Evolutionary conservation across 64 coral and sea anemone species (phyloP).

Genomic region (Cladopsammia gracilis): DNA sequence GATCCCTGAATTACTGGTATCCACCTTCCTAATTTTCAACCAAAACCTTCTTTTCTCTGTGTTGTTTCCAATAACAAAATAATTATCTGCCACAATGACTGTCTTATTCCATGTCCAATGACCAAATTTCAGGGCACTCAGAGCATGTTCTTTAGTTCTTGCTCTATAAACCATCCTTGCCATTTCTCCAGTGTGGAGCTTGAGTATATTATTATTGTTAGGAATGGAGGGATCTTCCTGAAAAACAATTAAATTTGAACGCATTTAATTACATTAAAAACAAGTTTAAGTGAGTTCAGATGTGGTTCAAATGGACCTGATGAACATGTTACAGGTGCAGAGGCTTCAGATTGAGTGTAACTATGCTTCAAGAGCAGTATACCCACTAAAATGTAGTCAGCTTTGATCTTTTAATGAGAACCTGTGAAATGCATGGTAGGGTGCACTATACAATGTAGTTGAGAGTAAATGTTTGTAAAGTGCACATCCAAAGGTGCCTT

Average conservation of each 20-base stretch:
- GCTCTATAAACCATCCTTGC: neutral
- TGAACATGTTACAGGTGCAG: no score
- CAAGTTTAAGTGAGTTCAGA: no score
- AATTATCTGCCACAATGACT: neutral
- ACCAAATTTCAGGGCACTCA: neutral
- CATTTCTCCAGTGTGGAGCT: neutral
- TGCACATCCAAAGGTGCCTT: no score
- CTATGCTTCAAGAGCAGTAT: no score
- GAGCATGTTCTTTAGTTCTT: neutral
- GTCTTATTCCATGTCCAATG: neutral
- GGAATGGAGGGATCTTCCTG: neutral
- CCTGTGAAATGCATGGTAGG: no score
- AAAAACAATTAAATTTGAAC: neutral
- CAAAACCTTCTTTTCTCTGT: conserved; percentile 8
- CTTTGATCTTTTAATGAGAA: no score
- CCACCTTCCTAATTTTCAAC: conserved; percentile 12
- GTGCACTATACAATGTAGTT: no score
- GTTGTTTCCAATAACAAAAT: neutral
- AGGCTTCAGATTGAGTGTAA: no score
- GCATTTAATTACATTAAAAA: no score
- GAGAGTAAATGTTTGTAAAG: no score
- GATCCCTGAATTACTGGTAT: neutral
- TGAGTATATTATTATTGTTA: neutral
- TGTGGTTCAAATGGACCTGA: no score
- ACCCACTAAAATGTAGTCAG: no score